Conservation (phyloP, 2,888 invertebrate species). For the Synergus japonicus region DNA sequence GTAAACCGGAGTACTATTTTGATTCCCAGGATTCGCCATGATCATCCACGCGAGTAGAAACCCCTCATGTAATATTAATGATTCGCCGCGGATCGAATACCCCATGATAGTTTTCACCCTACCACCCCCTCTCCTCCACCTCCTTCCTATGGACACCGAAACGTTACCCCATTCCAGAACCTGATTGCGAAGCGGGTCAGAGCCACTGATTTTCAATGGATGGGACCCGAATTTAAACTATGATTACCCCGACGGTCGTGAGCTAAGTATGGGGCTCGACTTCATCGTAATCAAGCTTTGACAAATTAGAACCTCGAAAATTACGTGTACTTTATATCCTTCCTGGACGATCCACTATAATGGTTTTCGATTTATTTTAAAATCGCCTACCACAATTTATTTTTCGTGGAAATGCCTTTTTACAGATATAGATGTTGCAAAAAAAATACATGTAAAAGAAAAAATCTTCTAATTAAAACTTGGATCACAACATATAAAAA, state of each 20-base stretch:
- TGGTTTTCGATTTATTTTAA: conserved; percentile 60
- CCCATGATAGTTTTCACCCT: conserved; percentile 71
- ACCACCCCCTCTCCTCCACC: conserved; percentile 51
- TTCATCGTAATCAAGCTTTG: conserved; percentile 75
- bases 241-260: conserved; percentile 70
- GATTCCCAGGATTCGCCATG: conserved; percentile 72
- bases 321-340: conserved; percentile 67
- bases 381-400: background rate
- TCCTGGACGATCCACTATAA: conserved; percentile 47
- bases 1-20: conserved; percentile 68
- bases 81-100: conserved; percentile 74
- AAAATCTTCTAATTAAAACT: conserved; percentile 1
- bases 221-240: conserved; percentile 77
- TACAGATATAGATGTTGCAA: no score
- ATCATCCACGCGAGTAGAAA: conserved; percentile 66
- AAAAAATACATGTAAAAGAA: background rate
- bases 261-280: conserved; percentile 75
- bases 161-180: conserved; percentile 60
- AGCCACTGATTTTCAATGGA: conserved; percentile 77
- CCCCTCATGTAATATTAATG: conserved; percentile 77
- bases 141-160: conserved; percentile 48
- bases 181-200: conserved; percentile 74
- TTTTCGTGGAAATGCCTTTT: background rate
- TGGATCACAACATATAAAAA: conserved; percentile 4
- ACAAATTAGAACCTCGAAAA: conserved; percentile 75